Conservation (phyloP, 2,113 vertebrate species). For the Rhabdomys dilectus region DNA sequence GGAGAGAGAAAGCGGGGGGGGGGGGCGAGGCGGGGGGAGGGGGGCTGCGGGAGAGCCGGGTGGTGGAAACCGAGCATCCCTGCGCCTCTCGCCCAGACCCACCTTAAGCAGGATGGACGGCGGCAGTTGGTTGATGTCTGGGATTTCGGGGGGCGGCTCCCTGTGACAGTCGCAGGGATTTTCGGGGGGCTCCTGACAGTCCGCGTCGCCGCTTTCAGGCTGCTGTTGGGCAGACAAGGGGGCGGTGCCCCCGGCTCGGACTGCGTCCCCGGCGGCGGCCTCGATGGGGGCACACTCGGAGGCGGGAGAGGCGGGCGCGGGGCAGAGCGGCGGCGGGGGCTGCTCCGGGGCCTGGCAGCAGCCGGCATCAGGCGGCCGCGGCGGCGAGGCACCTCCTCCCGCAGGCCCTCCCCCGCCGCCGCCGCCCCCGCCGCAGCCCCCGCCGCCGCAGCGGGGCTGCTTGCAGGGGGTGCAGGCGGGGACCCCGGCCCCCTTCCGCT, state of each 20-base stretch:
- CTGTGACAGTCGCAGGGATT: conserved; percentile 78
- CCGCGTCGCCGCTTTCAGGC: conserved; percentile 82
- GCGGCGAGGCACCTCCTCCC: conserved; percentile 82
- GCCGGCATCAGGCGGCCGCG: conserved; percentile 80
- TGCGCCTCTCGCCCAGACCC: conserved; percentile 69
- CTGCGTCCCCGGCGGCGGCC: conserved; percentile 84
- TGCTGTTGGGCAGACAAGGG: conserved; percentile 64
- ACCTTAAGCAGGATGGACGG: conserved; percentile 98
- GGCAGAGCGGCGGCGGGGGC: conserved; percentile 82
- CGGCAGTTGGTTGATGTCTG: conserved; percentile 95
- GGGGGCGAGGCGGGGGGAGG: neutral
- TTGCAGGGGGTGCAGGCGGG: conserved; percentile 93
- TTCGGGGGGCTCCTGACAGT: conserved; percentile 85
- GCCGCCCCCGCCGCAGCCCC: conserved; percentile 73
- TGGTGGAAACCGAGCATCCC: neutral
- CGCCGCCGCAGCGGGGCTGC: conserved; percentile 92
- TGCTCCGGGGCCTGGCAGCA: conserved; percentile 85
- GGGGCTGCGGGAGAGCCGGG: neutral
- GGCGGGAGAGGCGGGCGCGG: conserved; percentile 86
- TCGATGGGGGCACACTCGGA: conserved; percentile 59
- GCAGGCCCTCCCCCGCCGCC: conserved; percentile 74
- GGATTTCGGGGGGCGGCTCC: conserved; percentile 77
- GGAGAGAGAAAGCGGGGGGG: neutral
- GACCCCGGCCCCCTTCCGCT: conserved; percentile 93
- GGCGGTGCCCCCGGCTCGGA: conserved; percentile 64